Percentiles rank a stretch among this genome's conserved stretches.
Conservation (phyloP, 2,113 vertebrate genomes). For the Alexandromys fortis region DNA sequence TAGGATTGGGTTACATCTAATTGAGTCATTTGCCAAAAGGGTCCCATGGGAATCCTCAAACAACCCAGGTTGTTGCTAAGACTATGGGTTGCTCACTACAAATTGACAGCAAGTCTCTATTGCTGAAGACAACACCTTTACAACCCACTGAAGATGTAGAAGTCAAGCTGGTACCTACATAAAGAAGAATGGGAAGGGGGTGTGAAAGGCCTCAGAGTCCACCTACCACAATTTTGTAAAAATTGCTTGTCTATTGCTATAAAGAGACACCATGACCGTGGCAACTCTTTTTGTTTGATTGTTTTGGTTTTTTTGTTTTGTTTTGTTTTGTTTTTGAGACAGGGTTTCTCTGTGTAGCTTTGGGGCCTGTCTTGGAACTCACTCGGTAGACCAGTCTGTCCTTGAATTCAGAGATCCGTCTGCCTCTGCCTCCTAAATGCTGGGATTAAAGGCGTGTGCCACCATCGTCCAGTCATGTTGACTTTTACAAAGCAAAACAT, state of each 20-base stretch:
- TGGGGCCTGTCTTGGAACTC: too few species aligned
- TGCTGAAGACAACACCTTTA: neutral
- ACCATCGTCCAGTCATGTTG: neutral
- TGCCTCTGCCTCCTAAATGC: too few species aligned
- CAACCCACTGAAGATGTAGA: neutral
- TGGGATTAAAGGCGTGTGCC: too few species aligned
- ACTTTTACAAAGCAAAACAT: neutral
- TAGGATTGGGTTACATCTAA: neutral
- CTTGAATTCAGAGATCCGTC: too few species aligned
- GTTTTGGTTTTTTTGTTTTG: too few species aligned
- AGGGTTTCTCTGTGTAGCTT: too few species aligned
- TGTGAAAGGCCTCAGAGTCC: neutral
- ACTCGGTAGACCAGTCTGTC: too few species aligned
- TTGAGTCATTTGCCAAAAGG: neutral
- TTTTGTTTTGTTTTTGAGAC: too few species aligned
- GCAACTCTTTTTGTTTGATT: too few species aligned
- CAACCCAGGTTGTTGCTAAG: neutral
- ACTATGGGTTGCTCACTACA: neutral
- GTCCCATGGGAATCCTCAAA: neutral
- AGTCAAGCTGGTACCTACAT: neutral
- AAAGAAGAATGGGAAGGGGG: neutral
- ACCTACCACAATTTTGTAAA: neutral
- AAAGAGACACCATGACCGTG: too few species aligned
- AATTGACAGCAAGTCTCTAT: neutral
- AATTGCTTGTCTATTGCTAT: neutral